These are phyloP conservation scores for Sebastes taczanowskii DNA, from an alignment of 2,797 vertebrate genomes.

Conservation along the genomic window DNA sequence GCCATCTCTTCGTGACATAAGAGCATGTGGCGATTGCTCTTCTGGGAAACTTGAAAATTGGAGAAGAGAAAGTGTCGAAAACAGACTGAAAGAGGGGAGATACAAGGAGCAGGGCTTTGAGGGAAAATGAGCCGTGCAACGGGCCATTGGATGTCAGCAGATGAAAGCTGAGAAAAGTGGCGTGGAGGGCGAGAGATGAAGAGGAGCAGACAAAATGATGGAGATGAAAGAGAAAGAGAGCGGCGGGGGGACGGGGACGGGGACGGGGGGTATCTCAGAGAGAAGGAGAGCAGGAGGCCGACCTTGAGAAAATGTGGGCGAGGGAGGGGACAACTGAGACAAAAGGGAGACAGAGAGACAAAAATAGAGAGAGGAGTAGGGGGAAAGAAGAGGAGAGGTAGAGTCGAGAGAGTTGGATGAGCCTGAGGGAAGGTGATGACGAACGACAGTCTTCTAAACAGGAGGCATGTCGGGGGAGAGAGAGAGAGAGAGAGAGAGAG, in stretches of 20 bases:
- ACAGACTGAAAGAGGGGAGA: constrained; percentile 9
- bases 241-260: not conserved
- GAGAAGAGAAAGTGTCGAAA: not conserved
- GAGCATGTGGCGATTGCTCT: constrained; percentile 23
- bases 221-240: constrained; percentile 45
- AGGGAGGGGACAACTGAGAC: not conserved
- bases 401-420: not conserved
- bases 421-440: constrained; percentile 36
- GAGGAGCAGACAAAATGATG: constrained; percentile 38
- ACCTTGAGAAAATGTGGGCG: constrained; percentile 40
- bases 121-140: constrained; percentile 17
- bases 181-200: constrained; percentile 37
- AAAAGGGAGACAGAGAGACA: not conserved
- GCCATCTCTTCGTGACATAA: not conserved
- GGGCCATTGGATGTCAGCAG: constrained; percentile 23
- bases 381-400: not conserved
- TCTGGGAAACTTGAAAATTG: not conserved
- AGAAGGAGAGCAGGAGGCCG: constrained; percentile 4
- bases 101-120: constrained; percentile 21
- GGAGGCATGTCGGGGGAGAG: not conserved
- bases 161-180: constrained; percentile 55
- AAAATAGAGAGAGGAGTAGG: not conserved
- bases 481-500: not conserved
- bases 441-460: not conserved
- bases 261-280: not conserved